Base-by-base conservation (phyloP, 2,888 invertebrate genomes). In the Drosophila antonietae region DNA sequence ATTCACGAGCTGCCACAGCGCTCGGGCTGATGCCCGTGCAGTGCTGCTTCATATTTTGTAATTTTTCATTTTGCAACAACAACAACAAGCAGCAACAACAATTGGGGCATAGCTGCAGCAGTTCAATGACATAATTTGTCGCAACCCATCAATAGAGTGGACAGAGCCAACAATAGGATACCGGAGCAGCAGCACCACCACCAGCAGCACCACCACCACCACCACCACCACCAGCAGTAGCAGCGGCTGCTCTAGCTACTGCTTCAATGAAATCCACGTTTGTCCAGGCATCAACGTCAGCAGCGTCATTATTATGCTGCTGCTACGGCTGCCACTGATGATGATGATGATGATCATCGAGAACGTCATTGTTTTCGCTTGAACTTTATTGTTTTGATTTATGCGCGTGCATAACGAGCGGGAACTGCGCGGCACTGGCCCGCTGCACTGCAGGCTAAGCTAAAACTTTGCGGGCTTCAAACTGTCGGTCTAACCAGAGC, bases 311-410 rank as follows among this genome's bases (percentile, higher is more conserved):
- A 68, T 65, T 44, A 57, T 63, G 18, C n/a, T 47, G 23, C 49
- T 7, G 47, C 47, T n/a, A 37, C 28, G 51, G 41, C 41, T 58
- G 43, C 51, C 52, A 53, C 49, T 35, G 20, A 0, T 20, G 20
- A 20, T 37, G 52, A 37, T 53, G 52, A 53, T 53, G 41, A 49
- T 61, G 47, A 64, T 58, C 67, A 47, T 46, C 44, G 20, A 15
- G 60, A 58, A 55, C 79, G 76, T 81, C 88, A 88, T 88, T 86
- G 88, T 86, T 86, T 82, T 88, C 76, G 83, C 86, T 78, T 86
- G 82, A 88, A 86, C 86, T 88, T 86, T 87, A 88, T 88, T 87
- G 86, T 88, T 88, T 88, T 88, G 87, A 87, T 87, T 87, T 87
- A 87, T 87, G 89, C 87, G 83, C 81, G 71, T 62, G 81, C 82